Evolutionary conservation across 2,888 invertebrate genomes (phyloP).

Genomic region (Cerceris ruficornis): DNA sequence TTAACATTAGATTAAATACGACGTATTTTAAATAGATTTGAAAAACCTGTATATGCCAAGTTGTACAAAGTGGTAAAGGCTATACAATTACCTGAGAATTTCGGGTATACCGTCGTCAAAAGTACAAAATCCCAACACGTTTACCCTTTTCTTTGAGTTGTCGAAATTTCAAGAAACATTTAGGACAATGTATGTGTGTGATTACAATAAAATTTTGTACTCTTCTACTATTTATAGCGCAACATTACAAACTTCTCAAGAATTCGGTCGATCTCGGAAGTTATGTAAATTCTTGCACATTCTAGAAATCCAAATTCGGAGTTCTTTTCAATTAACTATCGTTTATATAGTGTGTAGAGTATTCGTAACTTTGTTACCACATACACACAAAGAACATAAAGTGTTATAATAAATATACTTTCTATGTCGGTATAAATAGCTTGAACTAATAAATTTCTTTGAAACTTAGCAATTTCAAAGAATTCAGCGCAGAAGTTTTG

Average conservation of each 20-base stretch:
- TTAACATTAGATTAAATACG: slow-evolving; percentile 31
- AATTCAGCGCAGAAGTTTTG: no score
- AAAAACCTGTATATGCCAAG: slow-evolving; percentile 17
- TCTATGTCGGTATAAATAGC: no score
- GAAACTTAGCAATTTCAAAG: no score
- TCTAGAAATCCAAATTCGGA: no score
- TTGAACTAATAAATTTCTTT: no score
- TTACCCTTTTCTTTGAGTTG: slow-evolving; percentile 47
- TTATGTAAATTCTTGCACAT: no score
- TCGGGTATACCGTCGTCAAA: slow-evolving; percentile 54
- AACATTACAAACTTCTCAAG: slow-evolving; percentile 32
- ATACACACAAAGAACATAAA: no score
- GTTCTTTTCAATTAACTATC: no score
- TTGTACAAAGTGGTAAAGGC: slow-evolving; percentile 16
- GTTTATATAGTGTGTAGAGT: no score
- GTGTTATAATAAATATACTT: no score
- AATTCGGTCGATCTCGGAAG: slow-evolving; percentile 2
- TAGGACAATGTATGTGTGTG: slow-evolving; percentile 26
- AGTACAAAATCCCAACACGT: slow-evolving; percentile 60
- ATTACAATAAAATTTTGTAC: slow-evolving; percentile 57
- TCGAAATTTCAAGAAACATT: slow-evolving; percentile 31
- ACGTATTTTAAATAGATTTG: slow-evolving; percentile 34
- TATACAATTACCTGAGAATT: slow-evolving; percentile 31
- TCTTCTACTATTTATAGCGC: slow-evolving; percentile 63
- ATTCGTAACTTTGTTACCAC: no score